A percentile compares a stretch with the other conserved stretches of the same genome.
phyloP scores from a whole-genome alignment of 2,888 invertebrate species.

The Ethmia dodecea region DNA sequence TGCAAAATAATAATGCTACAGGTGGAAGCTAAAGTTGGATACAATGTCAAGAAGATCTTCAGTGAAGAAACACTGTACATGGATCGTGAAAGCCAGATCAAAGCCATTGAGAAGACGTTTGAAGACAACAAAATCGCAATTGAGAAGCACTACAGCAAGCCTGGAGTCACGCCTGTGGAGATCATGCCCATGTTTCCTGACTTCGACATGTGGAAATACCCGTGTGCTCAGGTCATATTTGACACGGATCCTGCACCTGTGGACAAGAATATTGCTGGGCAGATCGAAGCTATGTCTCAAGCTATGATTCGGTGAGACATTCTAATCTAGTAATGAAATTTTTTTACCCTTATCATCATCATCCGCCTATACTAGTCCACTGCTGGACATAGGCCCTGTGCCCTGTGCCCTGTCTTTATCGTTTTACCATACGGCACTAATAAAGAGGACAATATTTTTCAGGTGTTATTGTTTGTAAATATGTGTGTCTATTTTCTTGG shows the following conservation, averaged over 20 bases:
- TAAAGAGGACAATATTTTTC: too few relatives aligned
- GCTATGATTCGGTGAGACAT: slow-evolving; percentile 93
- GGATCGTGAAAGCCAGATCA: slow-evolving; percentile 97
- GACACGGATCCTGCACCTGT: slow-evolving; percentile 98
- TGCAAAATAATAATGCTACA: too few relatives aligned
- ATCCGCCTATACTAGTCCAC: too few relatives aligned
- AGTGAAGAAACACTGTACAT: slow-evolving; percentile 96
- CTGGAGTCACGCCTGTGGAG: slow-evolving; percentile 94
- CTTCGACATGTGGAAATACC: slow-evolving; percentile 98
- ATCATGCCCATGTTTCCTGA: slow-evolving; percentile 93
- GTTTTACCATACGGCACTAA: too few relatives aligned
- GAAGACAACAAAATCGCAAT: slow-evolving; percentile 91
- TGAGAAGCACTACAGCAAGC: slow-evolving; percentile 97
- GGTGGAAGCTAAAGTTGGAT: slow-evolving; percentile 99
- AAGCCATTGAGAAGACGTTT: slow-evolving; percentile 98
- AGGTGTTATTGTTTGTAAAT: too few relatives aligned
- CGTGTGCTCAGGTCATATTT: slow-evolving; percentile 98
- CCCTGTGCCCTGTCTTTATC: too few relatives aligned
- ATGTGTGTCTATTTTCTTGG: too few relatives aligned
- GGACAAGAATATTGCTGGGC: slow-evolving; percentile 90
- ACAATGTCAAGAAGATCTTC: slow-evolving; percentile 96
- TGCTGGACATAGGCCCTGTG: too few relatives aligned
- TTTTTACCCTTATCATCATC: too few relatives aligned
- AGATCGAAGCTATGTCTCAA: slow-evolving; percentile 98
- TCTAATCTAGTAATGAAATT: too few relatives aligned